Evolutionary conservation across 1,140 invertebrate genomes (phyloP), one percentile per base, ranked within the genome.

Genomic region (Cherax destructor): DNA sequence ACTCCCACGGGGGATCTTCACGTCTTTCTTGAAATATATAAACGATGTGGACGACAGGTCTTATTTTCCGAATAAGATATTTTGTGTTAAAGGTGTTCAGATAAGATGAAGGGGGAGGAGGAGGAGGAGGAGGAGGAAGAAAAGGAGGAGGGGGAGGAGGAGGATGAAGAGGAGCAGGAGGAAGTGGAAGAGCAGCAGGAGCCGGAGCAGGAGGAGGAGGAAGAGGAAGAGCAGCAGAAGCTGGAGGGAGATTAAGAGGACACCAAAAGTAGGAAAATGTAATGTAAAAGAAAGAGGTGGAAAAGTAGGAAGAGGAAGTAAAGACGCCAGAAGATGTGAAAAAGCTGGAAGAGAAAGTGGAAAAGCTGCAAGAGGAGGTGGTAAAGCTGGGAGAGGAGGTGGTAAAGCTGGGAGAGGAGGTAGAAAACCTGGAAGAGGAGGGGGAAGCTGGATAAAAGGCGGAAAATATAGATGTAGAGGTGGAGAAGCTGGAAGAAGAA

Each of bases 1-100:
- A 24, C 69, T 74, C 69, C n/a, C 69, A 74, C 11, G 21, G 69
- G 69, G 11, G 69, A 74, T 74, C 6, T 74, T 69, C 65, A 74
- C 69, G n/a, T 74, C 69, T 69, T 41, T 41, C 21, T 18, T 74
- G 69, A 74, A 30, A 74, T 74, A 74, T 30, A 74, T 9, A 30
- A 30, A 11, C 24, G 69, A 74, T 30, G 24, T 74, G 69, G 69
- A 74, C 5, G 61, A 74, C 69, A 24, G 69, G n/a, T 74, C 69
- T 30, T 74, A 24, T 30, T 74, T 74, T n/a, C 69, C 24, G 69
- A 74, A 30, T 74, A 74, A 74, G n/a, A 74, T 74, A 74, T 74
- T 74, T 74, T 74, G 21, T 74, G 21, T 74, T 74, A 74, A 49
- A n/a, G 47, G 16, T 56, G 79, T 76, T 72, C 16, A 50, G 49